Evolutionary conservation across 2,797 vertebrate genomes (phyloP).

Genomic region (Agapornis canus): DNA sequence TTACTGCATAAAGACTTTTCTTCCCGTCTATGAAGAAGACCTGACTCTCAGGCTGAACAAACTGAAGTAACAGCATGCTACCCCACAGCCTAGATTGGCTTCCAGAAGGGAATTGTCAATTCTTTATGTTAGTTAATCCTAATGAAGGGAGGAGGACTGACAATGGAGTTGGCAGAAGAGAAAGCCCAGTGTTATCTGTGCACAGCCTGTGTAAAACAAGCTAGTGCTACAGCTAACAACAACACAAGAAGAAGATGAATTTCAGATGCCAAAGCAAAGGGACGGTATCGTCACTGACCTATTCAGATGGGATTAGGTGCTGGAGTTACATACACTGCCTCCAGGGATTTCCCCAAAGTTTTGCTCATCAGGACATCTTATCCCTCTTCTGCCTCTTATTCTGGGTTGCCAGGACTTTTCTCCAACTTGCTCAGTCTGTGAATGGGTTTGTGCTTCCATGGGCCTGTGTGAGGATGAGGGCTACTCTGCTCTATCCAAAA

Average conservation of each 20-base stretch:
- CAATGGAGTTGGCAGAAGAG: neutral
- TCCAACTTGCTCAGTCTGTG: neutral
- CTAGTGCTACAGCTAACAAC: neutral
- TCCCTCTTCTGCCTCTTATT: neutral
- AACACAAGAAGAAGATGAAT: neutral
- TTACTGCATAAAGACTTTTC: neutral
- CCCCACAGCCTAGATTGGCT: neutral
- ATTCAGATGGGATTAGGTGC: neutral
- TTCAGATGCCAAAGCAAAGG: neutral
- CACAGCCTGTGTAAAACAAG: neutral
- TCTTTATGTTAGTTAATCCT: neutral
- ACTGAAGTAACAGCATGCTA: neutral
- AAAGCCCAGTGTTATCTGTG: neutral
- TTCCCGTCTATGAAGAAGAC: neutral
- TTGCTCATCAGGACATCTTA: neutral
- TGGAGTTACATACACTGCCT: neutral
- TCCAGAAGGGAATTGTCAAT: neutral
- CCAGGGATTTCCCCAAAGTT: neutral
- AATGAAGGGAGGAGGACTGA: neutral
- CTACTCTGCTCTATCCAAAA: neutral
- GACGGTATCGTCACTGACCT: neutral
- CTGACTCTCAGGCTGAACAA: neutral
- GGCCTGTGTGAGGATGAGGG: neutral
- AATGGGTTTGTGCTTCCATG: neutral
- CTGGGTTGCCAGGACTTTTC: neutral